Percentiles rank a stretch among this genome's conserved stretches.
phyloP scores from a whole-genome alignment of 2,113 vertebrate genomes.

The Sylvietta virens region DNA sequence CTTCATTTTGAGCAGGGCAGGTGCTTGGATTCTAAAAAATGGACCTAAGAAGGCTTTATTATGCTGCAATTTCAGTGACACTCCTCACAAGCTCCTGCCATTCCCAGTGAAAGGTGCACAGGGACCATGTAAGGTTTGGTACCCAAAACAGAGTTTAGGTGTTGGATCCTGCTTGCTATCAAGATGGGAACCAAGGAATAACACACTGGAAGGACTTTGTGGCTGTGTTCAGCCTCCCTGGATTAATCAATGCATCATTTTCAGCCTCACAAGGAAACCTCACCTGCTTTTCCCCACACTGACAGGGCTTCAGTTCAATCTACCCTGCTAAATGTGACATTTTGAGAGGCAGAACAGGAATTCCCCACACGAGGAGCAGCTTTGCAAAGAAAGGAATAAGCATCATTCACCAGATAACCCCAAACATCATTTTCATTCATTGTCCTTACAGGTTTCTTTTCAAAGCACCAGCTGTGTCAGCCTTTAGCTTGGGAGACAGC shows the following conservation, averaged over 20 bases:
- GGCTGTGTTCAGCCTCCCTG: not conserved
- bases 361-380: not conserved
- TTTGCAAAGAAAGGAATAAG: not conserved
- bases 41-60: not conserved
- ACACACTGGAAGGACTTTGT: not conserved
- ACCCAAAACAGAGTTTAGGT: not conserved
- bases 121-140: fast-evolving
- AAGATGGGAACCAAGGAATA: not conserved
- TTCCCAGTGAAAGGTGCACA: not conserved
- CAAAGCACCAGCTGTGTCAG: not conserved
- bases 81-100: not conserved
- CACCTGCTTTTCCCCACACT: not conserved
- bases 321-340: not conserved
- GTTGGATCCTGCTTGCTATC: not conserved
- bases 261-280: not conserved
- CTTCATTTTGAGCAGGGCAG: not conserved
- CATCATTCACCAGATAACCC: not conserved
- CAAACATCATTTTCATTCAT: not conserved
- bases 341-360: not conserved
- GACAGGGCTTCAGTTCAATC: not conserved
- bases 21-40: not conserved
- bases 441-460: not conserved
- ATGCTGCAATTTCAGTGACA: not conserved
- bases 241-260: not conserved
- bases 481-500: not conserved